A percentile compares a stretch with the other conserved stretches of the same genome.
These are phyloP conservation scores for Allobates femoralis DNA, from an alignment of 2,797 vertebrate species.

Conservation along the genomic window DNA sequence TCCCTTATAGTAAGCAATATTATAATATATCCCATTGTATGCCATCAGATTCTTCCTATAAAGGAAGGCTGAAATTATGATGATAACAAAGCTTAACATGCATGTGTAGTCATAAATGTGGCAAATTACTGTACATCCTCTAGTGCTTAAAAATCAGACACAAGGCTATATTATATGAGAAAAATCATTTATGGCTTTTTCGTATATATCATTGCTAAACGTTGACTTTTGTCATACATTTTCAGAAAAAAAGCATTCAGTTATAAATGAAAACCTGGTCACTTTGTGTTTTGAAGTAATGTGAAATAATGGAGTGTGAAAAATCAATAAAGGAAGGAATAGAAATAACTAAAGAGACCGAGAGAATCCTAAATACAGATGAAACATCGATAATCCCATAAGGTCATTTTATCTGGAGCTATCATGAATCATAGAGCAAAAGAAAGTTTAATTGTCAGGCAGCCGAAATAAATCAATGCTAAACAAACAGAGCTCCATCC, in stretches of 20 bases:
- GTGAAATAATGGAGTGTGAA: background rate
- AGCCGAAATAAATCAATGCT: background rate
- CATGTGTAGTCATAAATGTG: too few relatives aligned
- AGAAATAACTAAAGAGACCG: background rate
- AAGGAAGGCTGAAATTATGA: too few relatives aligned
- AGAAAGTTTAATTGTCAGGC: background rate
- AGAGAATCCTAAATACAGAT: slow-evolving; percentile 5
- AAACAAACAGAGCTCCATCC: background rate
- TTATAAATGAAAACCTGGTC: background rate
- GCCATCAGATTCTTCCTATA: too few relatives aligned
- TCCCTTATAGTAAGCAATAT: too few relatives aligned
- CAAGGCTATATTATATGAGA: background rate
- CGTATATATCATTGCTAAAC: background rate
- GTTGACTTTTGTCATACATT: background rate
- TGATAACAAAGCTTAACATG: too few relatives aligned
- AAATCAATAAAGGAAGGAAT: background rate
- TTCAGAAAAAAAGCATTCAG: background rate
- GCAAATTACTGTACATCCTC: too few relatives aligned
- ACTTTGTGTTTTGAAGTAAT: background rate
- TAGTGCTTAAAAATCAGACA: too few relatives aligned
- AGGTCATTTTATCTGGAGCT: background rate
- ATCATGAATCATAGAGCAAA: background rate
- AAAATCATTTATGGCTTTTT: background rate
- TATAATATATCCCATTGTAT: too few relatives aligned
- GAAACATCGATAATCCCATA: slow-evolving; percentile 11